Evolutionary conservation across 2,113 vertebrate species (phyloP), one percentile per base, ranked within the genome.

Genomic region (Pelobates fuscus): DNA sequence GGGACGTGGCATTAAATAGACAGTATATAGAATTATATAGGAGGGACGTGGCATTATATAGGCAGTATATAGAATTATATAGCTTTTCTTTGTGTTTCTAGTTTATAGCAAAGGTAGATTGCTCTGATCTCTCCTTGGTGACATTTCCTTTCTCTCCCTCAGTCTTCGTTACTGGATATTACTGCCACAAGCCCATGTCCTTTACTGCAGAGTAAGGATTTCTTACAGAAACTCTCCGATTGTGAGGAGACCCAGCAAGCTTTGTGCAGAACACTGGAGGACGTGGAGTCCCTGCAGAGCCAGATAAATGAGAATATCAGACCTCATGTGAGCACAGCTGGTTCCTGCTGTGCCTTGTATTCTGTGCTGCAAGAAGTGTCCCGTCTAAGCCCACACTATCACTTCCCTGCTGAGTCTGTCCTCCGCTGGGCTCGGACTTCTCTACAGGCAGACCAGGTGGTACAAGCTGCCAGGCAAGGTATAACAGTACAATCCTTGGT

Each of bases 361-460:
- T 82, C 78, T 62, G 81, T 84, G 10, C 83, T 95, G 60, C 89
- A 86, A 85, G 79, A 91, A 8, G 78, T 94, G 29, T 84, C 86
- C 54, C 81, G 71, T n/a, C 86, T 94, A 21, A 88, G 88, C 12
- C 87, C 91, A 0, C 74, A 82, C 49, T 94, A 95, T 82, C 80
- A 24, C 76, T 92, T 93, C 77, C 79, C 86, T 8, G 60, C 88
- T 1, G 79, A 55, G 2, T 20, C 59, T 1, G 93, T 91, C 77
- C 57, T 92, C 21, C 17, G 3, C 55, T 76, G 15, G 0, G 7
- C 30, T 46, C 14, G 1, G n/a, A 0, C 1, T 21, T 14, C 17
- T 25, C n/a, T 54, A 80, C 32, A 7, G 2, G n/a, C 18, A 24
- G 23, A 24, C 1, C 29, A 44, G 11, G 32, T 18, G 15, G 15